Evolutionary conservation across 2,797 vertebrate species (phyloP).

Genomic region (Scomberomorus guttatus): DNA sequence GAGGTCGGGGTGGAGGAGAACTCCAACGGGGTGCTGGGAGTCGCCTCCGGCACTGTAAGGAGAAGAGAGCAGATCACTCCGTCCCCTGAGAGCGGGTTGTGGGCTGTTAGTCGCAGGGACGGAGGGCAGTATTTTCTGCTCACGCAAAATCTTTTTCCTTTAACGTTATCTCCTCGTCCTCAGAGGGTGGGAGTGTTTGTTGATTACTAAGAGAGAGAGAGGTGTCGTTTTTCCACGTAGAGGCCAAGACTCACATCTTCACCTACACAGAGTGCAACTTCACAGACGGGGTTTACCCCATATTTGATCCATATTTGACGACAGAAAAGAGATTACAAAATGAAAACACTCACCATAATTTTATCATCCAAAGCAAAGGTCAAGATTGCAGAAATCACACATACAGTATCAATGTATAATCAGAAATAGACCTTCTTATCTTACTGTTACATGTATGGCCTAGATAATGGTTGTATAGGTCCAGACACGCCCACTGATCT

Average conservation of each 20-base stretch:
- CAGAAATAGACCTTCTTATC: too few species aligned
- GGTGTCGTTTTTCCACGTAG: constrained; percentile 22
- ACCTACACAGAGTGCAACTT: constrained; percentile 25
- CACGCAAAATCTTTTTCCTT: not conserved
- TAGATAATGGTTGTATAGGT: too few species aligned
- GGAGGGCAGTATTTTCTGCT: not conserved
- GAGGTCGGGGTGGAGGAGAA: constrained; percentile 36
- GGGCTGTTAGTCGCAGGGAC: constrained; percentile 27
- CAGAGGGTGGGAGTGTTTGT: constrained; percentile 43
- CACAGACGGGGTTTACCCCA: not conserved
- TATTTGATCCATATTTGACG: constrained; percentile 22
- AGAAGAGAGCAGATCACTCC: constrained; percentile 10
- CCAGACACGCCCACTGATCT: too few species aligned
- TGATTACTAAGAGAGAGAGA: constrained; percentile 44
- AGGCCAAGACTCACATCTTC: constrained; percentile 19
- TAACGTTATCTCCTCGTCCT: not conserved
- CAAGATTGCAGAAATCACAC: not conserved
- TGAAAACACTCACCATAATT: not conserved
- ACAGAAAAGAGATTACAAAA: constrained; percentile 14
- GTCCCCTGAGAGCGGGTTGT: constrained; percentile 9
- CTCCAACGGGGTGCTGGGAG: constrained; percentile 35
- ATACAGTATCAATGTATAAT: too few species aligned
- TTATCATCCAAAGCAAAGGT: not conserved
- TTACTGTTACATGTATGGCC: too few species aligned
- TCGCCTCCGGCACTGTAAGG: not conserved